Evolutionary conservation across 1,140 invertebrate genomes (phyloP).

Genomic region (Theocolax elegans): DNA sequence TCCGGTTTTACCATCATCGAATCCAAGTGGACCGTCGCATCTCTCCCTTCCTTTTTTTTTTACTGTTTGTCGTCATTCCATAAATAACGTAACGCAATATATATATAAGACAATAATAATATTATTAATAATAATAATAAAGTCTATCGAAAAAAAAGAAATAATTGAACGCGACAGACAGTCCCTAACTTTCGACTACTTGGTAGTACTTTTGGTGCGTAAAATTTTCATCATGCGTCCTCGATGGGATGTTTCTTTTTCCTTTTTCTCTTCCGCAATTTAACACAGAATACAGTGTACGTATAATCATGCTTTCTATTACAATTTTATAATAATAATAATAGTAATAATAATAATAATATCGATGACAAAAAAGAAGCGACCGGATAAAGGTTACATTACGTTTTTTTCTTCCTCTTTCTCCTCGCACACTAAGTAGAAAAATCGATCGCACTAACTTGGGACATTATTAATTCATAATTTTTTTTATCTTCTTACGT

Average conservation of each 20-base stretch:
- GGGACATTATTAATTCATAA: conserved; percentile 54
- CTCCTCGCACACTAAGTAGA: conserved; percentile 28
- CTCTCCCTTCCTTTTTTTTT: neutral
- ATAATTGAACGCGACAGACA: conserved; percentile 21
- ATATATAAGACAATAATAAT: conserved; percentile 20
- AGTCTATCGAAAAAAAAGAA: conserved; percentile 24
- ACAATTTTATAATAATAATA: conserved; percentile 8
- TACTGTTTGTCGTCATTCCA: conserved; percentile 14
- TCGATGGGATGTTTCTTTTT: neutral
- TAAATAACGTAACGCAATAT: conserved; percentile 28
- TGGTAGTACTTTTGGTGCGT: conserved; percentile 38
- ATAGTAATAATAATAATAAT: neutral
- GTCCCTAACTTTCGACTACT: conserved; percentile 25
- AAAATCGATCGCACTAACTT: conserved; percentile 56
- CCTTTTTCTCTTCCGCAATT: too few species aligned
- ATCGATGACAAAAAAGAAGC: neutral
- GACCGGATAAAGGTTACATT: neutral
- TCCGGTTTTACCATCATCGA: neutral
- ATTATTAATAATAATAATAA: conserved; percentile 24
- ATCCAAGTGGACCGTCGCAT: neutral
- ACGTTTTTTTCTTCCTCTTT: conserved; percentile 5
- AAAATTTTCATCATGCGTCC: conserved; percentile 33
- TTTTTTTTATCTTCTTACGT: conserved; percentile 32
- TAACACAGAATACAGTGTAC: conserved; percentile 11
- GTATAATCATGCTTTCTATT: conserved; percentile 24